These are phyloP conservation scores for Drosophila formosana DNA, from an alignment of 2,888 invertebrate genomes.

Conservation along the genomic window DNA sequence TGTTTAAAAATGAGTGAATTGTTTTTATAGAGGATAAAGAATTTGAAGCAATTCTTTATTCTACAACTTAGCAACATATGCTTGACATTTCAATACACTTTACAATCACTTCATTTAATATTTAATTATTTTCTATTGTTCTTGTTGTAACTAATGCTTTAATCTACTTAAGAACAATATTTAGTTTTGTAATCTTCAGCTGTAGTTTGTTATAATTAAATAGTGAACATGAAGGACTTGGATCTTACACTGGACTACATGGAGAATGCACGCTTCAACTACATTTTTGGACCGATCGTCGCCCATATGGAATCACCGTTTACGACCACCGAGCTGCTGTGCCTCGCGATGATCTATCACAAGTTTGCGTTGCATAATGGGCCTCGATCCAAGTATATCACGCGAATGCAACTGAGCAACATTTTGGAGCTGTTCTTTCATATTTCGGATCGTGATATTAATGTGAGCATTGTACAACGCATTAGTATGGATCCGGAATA, in stretches of 20 bases:
- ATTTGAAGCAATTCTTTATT: no score
- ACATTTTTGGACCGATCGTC: conserved; percentile 86
- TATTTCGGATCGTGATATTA: conserved; percentile 21
- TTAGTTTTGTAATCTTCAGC: no score
- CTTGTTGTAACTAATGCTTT: no score
- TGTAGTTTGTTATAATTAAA: not conserved
- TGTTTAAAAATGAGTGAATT: no score
- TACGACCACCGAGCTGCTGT: conserved; percentile 87
- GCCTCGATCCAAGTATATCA: conserved; percentile 20
- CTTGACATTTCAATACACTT: not conserved
- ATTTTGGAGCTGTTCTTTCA: conserved; percentile 15
- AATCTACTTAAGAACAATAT: no score
- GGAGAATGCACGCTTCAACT: conserved; percentile 88
- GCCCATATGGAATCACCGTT: conserved; percentile 85
- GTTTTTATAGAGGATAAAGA: no score
- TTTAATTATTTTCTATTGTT: no score
- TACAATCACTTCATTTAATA: not conserved
- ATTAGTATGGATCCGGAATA: conserved; percentile 18
- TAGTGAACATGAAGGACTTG: conserved; percentile 75
- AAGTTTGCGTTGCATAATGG: conserved; percentile 47
- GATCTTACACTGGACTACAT: conserved; percentile 87
- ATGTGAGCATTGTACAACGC: conserved; percentile 8
- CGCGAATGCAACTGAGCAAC: conserved; percentile 8
- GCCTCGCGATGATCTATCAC: conserved; percentile 85
- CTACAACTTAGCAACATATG: not conserved